Evolutionary conservation across 2,113 vertebrate species (phyloP).

Genomic region (Felis catus): F.catus_Fca126_mat1.0 CM031418.1:79666501-79667000

Average conservation of each 20-base stretch:
- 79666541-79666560: background rate
- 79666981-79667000: background rate
- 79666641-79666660: background rate
- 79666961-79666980: background rate
- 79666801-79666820: background rate
- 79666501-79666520: too few relatives aligned
- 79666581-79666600: background rate
- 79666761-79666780: background rate
- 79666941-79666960: background rate
- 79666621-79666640: background rate
- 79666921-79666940: background rate
- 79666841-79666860: background rate
- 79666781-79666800: background rate
- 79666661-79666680: background rate
- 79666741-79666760: background rate
- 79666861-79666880: background rate
- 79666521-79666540: background rate
- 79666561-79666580: background rate
- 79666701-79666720: background rate
- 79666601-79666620: background rate
- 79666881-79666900: background rate
- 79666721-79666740: background rate
- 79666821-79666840: background rate
- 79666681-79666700: background rate
- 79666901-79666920: background rate